Evolutionary conservation across 2,113 vertebrate species (phyloP), one percentile per base, ranked within the genome.

Genomic region (Psophia crepitans): DNA sequence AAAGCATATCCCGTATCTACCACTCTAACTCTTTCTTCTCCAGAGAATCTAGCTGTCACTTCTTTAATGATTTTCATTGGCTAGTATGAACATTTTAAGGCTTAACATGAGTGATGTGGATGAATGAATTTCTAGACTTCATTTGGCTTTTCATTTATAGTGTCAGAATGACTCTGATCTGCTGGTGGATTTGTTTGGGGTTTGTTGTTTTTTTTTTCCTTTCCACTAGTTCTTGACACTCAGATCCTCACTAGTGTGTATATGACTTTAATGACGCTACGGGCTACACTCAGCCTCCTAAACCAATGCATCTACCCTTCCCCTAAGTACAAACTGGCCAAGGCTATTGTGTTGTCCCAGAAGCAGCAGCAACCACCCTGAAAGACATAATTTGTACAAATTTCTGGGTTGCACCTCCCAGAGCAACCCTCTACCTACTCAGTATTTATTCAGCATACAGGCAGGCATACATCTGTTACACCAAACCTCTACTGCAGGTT

Each of bases 1-100:
- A 92, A 94, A 96, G 90, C 76, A 92, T 68, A 82, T 77, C 68
- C 80, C 7, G 1, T 58, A 90, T 35, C 91, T 88, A 68, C 77
- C 43, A 57, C 61, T 18, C 77, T 41, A 89, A 71, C 70, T 79
- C 41, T 15, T 89, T 66, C 76, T 89, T 58, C 96, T 93, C 95
- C 65, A 51, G 57, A 95, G 93, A 94, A 61, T 20, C 4, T 44
- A 75, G 89, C 86, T 95, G 83, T 87, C 94, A 90, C 86, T 89
- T 56, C 83, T 93, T 87, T 89, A 94, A 92, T 84, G 61, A 92
- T 87, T 96, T 92, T 87, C 88, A 90, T 89, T 92, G 95, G 69
- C 76, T 78, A 70, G 27, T 35, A 92, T 43, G 71, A 95, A 69
- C 86, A 41, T 87, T 96, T 89, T 74, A 63, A 90, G 79, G 71